A percentile compares a stretch with the other conserved stretches of the same genome.
These are phyloP conservation scores for Brachionus paranguensis DNA, from an alignment of 1,140 invertebrate genomes.

Conservation along the genomic window DNA sequence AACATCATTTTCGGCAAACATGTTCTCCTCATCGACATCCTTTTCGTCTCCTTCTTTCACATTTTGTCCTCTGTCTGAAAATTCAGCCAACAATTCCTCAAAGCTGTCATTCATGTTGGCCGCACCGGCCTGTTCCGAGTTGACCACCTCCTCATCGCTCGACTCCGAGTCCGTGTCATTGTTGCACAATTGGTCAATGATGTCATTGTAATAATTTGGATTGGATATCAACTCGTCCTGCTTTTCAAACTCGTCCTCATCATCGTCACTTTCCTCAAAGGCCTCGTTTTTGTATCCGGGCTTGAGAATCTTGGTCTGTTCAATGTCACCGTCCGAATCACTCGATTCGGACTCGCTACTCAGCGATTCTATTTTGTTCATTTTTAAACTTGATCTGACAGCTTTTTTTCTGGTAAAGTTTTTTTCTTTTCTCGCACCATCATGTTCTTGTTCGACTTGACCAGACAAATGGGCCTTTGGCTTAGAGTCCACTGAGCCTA, in stretches of 20 bases:
- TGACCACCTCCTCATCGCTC: not conserved
- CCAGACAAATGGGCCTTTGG: not conserved
- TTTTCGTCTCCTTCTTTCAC: not conserved
- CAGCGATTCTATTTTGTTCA: not conserved
- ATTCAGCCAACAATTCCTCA: slow-evolving; percentile 16
- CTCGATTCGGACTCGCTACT: not conserved
- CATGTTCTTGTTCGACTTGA: not conserved
- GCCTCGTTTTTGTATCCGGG: not conserved
- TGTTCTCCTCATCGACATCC: slow-evolving; percentile 33
- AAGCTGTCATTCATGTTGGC: slow-evolving; percentile 23
- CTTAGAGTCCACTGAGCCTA: not conserved
- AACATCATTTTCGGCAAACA: slow-evolving; percentile 38
- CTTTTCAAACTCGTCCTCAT: slow-evolving; percentile 6
- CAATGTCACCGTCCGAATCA: not conserved
- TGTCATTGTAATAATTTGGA: slow-evolving; percentile 24
- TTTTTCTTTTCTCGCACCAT: not conserved
- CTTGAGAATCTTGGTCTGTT: not conserved
- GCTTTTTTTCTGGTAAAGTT: not conserved
- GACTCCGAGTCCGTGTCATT: not conserved
- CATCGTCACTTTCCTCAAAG: slow-evolving; percentile 16
- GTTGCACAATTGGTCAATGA: slow-evolving; percentile 26
- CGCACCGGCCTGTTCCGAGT: not conserved
- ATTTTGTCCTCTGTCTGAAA: not conserved
- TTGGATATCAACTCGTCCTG: slow-evolving; percentile 6
- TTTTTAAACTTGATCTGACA: not conserved